phyloP scores from a whole-genome alignment of 2,113 vertebrate genomes.

The Pseudopodoces humilis region DNA sequence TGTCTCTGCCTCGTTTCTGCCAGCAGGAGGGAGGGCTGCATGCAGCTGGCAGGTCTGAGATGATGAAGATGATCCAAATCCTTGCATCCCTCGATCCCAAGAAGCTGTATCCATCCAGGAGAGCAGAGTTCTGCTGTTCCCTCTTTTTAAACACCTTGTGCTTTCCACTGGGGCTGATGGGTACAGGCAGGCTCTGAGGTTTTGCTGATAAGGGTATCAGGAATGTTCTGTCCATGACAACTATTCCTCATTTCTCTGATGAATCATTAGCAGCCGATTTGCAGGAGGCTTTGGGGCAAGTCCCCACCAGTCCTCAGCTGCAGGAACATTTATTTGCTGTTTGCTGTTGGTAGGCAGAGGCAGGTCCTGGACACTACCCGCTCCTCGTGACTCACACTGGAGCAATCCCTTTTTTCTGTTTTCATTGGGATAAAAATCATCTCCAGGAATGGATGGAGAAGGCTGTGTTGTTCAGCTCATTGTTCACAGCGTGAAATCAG shows the following conservation, averaged over 20 bases:
- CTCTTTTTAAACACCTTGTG: neutral
- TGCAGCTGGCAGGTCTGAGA: neutral
- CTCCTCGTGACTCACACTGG: neutral
- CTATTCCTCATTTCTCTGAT: neutral
- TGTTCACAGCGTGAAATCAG: rapidly evolving
- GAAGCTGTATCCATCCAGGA: neutral
- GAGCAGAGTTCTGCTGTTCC: neutral
- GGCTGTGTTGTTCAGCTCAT: rapidly evolving
- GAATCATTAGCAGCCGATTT: neutral
- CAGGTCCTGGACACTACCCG: neutral
- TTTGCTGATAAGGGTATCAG: neutral
- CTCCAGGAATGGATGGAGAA: neutral
- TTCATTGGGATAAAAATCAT: neutral
- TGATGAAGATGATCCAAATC: neutral
- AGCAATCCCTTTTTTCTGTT: neutral
- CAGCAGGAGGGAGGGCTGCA: neutral
- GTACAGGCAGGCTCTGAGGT: neutral
- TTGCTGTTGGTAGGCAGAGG: neutral
- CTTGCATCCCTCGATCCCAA: neutral
- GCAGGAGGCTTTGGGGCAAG: neutral
- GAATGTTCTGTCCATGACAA: neutral
- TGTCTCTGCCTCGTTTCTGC: constrained; percentile 8
- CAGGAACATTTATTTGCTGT: neutral
- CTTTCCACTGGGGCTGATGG: rapidly evolving
- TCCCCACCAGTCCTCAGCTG: neutral